A percentile compares a stretch with the other conserved stretches of the same genome.
These are phyloP conservation scores for Odocoileus virginianus DNA, from an alignment of 2,113 vertebrate genomes.

Conservation along the genomic window DNA sequence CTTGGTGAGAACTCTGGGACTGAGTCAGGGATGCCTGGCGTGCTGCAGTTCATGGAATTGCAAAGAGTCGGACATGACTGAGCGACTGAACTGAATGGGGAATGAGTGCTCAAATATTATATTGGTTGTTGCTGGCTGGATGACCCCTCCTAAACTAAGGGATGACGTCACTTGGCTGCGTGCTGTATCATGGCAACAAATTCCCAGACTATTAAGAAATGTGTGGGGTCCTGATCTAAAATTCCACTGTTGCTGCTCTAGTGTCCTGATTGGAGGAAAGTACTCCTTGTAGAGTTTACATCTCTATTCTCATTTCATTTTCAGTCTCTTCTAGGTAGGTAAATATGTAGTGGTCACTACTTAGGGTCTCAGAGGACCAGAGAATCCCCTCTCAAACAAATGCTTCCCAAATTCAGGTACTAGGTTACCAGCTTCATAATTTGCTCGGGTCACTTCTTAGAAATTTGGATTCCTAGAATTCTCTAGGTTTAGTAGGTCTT, in stretches of 20 bases:
- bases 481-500: neutral
- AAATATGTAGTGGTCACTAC: neutral
- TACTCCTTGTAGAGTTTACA: constrained; percentile 12
- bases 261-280: neutral
- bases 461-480: constrained; percentile 15
- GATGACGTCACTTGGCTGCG: neutral
- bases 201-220: neutral
- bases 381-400: constrained; percentile 1
- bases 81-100: neutral
- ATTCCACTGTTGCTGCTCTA: neutral
- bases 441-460: constrained; percentile 4
- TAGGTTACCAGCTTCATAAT: neutral
- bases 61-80: neutral
- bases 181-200: neutral
- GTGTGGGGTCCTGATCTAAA: constrained; percentile 17
- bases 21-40: neutral
- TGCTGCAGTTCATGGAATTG: neutral
- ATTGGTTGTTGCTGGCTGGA: neutral
- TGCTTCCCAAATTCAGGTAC: neutral
- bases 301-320: constrained; percentile 6
- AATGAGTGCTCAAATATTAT: neutral
- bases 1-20: neutral
- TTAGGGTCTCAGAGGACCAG: neutral
- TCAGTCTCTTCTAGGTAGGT: neutral
- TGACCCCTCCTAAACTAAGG: neutral